Evolutionary conservation across 2,888 invertebrate species (phyloP).

Genomic region (Punctoribates punctum): DNA sequence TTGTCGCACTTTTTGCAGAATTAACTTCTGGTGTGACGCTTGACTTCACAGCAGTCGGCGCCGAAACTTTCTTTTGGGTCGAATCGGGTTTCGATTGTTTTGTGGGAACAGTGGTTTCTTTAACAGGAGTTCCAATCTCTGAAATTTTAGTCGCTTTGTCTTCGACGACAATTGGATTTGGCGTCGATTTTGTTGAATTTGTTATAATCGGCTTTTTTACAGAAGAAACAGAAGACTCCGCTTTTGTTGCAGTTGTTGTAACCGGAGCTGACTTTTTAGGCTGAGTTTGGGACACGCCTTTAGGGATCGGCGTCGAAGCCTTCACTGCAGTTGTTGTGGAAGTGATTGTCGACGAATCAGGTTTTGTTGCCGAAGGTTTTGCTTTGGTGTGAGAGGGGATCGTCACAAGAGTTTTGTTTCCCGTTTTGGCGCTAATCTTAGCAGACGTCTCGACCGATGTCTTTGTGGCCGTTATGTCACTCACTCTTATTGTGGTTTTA

Average conservation of each 20-base stretch:
- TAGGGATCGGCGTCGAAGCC: not conserved
- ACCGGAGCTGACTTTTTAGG: not conserved
- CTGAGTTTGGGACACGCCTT: too few species aligned
- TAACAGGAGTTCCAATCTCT: too few species aligned
- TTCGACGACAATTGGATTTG: not conserved
- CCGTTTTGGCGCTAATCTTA: not conserved
- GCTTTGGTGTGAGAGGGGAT: conserved; percentile 4
- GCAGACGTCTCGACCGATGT: not conserved
- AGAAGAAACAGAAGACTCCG: not conserved
- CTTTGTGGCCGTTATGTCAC: conserved; percentile 25
- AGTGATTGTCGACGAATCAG: not conserved
- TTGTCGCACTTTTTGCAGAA: not conserved
- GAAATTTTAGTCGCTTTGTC: too few species aligned
- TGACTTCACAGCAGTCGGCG: not conserved
- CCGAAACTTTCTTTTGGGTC: not conserved
- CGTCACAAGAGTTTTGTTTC: not conserved
- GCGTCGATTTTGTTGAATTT: not conserved
- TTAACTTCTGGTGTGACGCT: not conserved
- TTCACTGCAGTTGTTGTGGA: not conserved
- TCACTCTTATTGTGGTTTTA: conserved; percentile 18
- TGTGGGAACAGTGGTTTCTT: not conserved
- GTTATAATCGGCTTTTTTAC: not conserved
- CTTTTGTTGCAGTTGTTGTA: not conserved
- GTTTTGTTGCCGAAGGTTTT: not conserved
- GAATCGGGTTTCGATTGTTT: not conserved